A percentile compares a stretch with the other conserved stretches of the same genome.
These are phyloP conservation scores for Linyphia triangularis DNA, from an alignment of 2,888 invertebrate species.

Conservation along the genomic window DNA sequence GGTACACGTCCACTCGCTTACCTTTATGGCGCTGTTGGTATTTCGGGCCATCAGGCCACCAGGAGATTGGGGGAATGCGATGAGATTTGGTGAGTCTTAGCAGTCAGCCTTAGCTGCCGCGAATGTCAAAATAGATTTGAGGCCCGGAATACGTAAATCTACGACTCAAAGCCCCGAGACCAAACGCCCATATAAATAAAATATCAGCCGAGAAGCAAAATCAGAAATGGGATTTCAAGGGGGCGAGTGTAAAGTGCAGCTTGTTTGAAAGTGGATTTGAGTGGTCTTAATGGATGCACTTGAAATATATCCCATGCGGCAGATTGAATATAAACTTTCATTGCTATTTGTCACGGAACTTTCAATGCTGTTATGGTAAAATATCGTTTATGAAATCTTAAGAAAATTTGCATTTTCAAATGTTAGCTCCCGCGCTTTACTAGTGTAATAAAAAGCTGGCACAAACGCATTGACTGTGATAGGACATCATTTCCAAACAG, in stretches of 20 bases:
- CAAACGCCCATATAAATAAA: slow-evolving; percentile 73
- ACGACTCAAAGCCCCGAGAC: slow-evolving; percentile 50
- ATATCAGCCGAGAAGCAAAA: slow-evolving; percentile 52
- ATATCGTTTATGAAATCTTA: too few species aligned
- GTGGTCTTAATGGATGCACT: too few species aligned
- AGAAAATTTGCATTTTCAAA: too few species aligned
- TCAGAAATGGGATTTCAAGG: slow-evolving; percentile 52
- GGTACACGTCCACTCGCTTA: neutral
- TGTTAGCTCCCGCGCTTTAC: too few species aligned
- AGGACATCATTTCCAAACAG: too few species aligned
- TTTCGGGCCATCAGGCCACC: neutral
- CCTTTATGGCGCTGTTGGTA: neutral
- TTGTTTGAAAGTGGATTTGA: too few species aligned
- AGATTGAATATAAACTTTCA: too few species aligned
- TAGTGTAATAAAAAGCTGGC: too few species aligned
- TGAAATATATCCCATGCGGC: too few species aligned
- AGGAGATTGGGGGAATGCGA: slow-evolving; percentile 25
- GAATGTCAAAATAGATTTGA: slow-evolving; percentile 69
- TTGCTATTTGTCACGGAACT: too few species aligned
- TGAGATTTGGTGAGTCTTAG: slow-evolving; percentile 55
- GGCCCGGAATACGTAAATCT: slow-evolving; percentile 66
- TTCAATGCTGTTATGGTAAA: too few species aligned
- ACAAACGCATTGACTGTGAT: too few species aligned
- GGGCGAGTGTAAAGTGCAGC: slow-evolving; percentile 16
- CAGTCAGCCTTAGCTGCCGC: neutral